These are phyloP conservation scores for Eurytoma adleriae DNA, from an alignment of 2,888 invertebrate species.

Conservation along the genomic window DNA sequence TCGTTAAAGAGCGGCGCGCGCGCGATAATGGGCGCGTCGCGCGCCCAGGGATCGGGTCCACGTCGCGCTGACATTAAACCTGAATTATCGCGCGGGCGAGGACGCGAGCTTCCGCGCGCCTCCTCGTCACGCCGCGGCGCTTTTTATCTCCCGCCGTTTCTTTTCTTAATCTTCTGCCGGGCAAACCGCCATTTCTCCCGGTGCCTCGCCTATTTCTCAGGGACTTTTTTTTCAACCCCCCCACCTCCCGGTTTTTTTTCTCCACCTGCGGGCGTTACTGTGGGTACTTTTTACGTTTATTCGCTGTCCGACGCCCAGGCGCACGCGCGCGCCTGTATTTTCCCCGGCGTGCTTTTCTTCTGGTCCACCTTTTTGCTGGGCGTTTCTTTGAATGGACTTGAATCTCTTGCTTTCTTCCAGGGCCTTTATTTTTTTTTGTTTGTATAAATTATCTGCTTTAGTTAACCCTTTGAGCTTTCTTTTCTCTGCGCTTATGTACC, in stretches of 20 bases:
- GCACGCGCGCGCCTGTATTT: neutral
- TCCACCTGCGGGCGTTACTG: constrained; percentile 1
- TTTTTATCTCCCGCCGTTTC: constrained; percentile 39
- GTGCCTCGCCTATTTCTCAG: neutral
- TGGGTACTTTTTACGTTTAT: neutral
- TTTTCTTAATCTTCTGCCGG: constrained; percentile 42
- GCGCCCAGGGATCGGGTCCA: neutral
- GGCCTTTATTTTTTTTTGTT: neutral
- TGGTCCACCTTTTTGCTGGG: neutral
- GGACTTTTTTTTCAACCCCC: constrained; percentile 3
- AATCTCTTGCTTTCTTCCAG: too few species aligned
- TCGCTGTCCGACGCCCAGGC: neutral
- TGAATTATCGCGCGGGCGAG: constrained; percentile 35
- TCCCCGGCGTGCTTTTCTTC: neutral
- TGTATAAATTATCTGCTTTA: neutral
- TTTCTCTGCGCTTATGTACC: too few species aligned
- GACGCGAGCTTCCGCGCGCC: constrained; percentile 10
- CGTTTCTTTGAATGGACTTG: neutral
- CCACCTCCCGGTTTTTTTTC: neutral
- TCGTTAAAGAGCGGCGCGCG: constrained; percentile 12
- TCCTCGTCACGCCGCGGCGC: neutral
- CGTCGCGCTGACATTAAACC: constrained; percentile 39
- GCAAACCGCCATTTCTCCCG: neutral
- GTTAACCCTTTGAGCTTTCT: constrained; percentile 2
- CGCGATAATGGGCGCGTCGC: constrained; percentile 7